Conservation (phyloP, 2,113 vertebrate species). For the Myotis yumanensis region DNA sequence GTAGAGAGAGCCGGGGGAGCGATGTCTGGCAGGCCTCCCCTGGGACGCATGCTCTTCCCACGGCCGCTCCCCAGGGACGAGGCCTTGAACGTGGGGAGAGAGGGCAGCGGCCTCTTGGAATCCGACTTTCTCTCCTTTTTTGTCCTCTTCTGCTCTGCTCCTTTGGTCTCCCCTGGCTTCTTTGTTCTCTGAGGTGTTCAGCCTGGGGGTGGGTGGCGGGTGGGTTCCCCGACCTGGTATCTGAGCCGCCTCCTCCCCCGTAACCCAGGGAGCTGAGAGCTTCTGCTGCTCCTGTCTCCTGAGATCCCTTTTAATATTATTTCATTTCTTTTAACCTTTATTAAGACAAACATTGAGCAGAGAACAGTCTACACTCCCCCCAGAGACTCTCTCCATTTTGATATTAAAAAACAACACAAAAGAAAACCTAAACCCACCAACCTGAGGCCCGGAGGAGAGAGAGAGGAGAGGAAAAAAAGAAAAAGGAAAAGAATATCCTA, state of each 20-base stretch:
- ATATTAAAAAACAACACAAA: slow-evolving; percentile 80
- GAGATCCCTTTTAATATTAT: slow-evolving; percentile 79
- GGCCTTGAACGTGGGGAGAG: neutral
- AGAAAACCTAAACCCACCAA: slow-evolving; percentile 71
- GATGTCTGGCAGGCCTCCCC: neutral
- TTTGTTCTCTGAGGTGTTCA: neutral
- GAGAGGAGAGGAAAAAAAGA: neutral
- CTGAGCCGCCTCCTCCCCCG: neutral
- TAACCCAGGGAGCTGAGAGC: slow-evolving; percentile 42
- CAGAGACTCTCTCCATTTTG: slow-evolving; percentile 74
- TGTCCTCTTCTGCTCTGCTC: neutral
- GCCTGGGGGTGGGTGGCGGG: neutral
- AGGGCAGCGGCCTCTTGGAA: neutral
- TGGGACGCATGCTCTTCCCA: neutral
- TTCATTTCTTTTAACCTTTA: slow-evolving; percentile 82
- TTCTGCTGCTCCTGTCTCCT: slow-evolving; percentile 64
- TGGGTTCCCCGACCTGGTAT: neutral
- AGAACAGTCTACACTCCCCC: slow-evolving; percentile 72
- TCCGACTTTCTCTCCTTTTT: neutral
- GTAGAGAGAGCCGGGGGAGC: neutral
- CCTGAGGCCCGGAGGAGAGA: slow-evolving; percentile 64
- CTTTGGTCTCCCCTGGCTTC: neutral
- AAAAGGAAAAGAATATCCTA: slow-evolving; percentile 68
- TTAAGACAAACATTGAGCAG: slow-evolving; percentile 79
- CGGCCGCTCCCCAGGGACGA: neutral